Conservation (phyloP, 2,797 vertebrate species). For the Danio choprae region DNA sequence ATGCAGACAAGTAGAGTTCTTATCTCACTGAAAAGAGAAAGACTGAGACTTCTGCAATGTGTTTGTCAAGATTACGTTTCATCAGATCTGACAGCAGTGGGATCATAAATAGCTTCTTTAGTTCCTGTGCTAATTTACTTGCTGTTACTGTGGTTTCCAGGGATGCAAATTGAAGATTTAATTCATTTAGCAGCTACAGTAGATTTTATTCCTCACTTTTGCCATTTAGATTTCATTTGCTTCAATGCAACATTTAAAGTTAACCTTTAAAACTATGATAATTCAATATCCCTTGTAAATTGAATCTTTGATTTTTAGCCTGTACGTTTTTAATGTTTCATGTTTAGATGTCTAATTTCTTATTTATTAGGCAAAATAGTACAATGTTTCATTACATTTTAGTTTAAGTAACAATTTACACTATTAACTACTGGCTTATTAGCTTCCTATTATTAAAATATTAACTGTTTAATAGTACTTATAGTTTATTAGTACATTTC, state of each 20-base stretch:
- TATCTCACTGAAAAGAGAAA: background rate
- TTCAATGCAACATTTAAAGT: background rate
- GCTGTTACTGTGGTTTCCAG: background rate
- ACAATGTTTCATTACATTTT: too few species aligned
- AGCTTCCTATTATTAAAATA: too few species aligned
- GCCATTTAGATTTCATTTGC: background rate
- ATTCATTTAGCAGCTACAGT: background rate
- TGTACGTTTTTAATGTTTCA: background rate
- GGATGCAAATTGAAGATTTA: background rate
- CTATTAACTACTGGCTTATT: too few species aligned
- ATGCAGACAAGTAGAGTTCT: background rate
- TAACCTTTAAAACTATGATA: background rate
- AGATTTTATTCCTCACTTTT: background rate
- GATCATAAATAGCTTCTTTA: background rate
- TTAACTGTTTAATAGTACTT: too few species aligned
- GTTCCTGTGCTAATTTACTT: background rate
- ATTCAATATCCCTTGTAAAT: background rate
- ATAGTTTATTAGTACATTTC: too few species aligned
- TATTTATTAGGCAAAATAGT: background rate
- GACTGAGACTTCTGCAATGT: background rate
- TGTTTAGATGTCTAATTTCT: background rate
- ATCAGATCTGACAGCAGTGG: background rate
- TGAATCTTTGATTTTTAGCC: background rate
- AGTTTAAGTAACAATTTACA: too few species aligned
- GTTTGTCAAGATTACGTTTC: constrained; percentile 7